Conservation (phyloP, 1,140 invertebrate species). For the Trachelipus rathkii region DNA sequence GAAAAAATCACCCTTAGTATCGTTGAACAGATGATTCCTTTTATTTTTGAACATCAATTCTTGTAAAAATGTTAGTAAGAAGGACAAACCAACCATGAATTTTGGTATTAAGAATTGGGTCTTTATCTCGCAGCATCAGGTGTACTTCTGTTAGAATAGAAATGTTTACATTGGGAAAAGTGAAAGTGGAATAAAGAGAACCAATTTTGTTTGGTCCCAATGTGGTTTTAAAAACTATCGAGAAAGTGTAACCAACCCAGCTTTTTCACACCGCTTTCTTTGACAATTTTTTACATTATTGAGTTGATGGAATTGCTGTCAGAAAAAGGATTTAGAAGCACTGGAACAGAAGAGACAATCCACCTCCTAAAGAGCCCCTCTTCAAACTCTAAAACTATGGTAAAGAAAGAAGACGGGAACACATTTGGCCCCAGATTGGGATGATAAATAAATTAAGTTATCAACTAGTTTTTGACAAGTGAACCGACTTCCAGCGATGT, state of each 20-base stretch:
- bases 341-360: slow-evolving; percentile 24
- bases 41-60: slow-evolving; percentile 54
- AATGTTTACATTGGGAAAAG: slow-evolving; percentile 24
- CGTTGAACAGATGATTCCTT: slow-evolving; percentile 55
- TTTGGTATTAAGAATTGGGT: slow-evolving; percentile 51
- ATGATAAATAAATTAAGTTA: neutral
- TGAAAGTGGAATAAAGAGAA: neutral
- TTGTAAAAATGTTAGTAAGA: slow-evolving; percentile 53
- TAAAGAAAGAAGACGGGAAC: no score
- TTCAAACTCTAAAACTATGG: no score
- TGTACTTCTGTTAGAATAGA: slow-evolving; percentile 21
- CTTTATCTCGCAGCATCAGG: slow-evolving; percentile 16
- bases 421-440: no score
- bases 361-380: neutral
- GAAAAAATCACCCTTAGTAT: slow-evolving; percentile 48
- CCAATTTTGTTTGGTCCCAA: slow-evolving; percentile 4
- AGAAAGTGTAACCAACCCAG: slow-evolving; percentile 11
- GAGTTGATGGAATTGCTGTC: slow-evolving; percentile 19
- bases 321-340: slow-evolving; percentile 22
- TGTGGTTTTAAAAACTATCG: slow-evolving; percentile 22
- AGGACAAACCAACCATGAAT: slow-evolving; percentile 53
- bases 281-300: slow-evolving; percentile 29
- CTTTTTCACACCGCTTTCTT: slow-evolving; percentile 23
- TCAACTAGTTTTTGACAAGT: no score
- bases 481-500: no score